Conservation (phyloP, 2,888 invertebrate species). For the Spicauda simplicius region DNA sequence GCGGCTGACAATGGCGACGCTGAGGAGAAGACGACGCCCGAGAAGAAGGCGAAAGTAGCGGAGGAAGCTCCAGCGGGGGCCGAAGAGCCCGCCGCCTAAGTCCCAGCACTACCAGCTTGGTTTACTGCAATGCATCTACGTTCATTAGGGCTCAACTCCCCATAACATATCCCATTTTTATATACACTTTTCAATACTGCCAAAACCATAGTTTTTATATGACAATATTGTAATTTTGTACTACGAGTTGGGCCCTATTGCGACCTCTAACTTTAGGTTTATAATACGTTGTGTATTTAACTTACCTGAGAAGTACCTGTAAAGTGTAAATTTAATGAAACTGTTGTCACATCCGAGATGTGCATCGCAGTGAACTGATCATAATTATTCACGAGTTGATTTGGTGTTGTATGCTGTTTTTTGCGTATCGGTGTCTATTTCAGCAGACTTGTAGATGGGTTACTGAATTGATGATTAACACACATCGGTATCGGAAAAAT, state of each 20-base stretch:
- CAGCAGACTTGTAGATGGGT: constrained; percentile 66
- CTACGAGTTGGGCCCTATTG: constrained; percentile 79
- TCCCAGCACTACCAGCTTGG: constrained; percentile 59
- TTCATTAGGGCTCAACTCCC: constrained; percentile 77
- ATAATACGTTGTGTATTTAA: constrained; percentile 75
- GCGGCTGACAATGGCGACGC: constrained; percentile 78
- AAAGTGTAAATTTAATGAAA: constrained; percentile 78
- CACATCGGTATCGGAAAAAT: constrained; percentile 64
- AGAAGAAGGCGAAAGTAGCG: constrained; percentile 89
- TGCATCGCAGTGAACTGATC: constrained; percentile 82
- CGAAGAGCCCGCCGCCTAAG: constrained; percentile 85
- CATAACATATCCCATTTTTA: constrained; percentile 63
- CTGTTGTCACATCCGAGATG: constrained; percentile 63
- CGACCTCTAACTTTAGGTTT: constrained; percentile 75
- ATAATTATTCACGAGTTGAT: constrained; percentile 51
- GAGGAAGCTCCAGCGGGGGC: constrained; percentile 86
- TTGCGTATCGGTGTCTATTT: constrained; percentile 74
- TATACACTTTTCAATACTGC: constrained; percentile 53
- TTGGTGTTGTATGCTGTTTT: constrained; percentile 76
- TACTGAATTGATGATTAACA: constrained; percentile 68
- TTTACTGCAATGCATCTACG: constrained; percentile 82
- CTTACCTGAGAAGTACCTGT: constrained; percentile 83
- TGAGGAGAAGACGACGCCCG: constrained; percentile 87
- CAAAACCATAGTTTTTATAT: constrained; percentile 69
- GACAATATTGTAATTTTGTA: constrained; percentile 54